A percentile compares a stretch with the other conserved stretches of the same genome.
Evolutionary conservation across 2,797 vertebrate genomes (phyloP).

Genomic region (Tadarida brasiliensis): DNA sequence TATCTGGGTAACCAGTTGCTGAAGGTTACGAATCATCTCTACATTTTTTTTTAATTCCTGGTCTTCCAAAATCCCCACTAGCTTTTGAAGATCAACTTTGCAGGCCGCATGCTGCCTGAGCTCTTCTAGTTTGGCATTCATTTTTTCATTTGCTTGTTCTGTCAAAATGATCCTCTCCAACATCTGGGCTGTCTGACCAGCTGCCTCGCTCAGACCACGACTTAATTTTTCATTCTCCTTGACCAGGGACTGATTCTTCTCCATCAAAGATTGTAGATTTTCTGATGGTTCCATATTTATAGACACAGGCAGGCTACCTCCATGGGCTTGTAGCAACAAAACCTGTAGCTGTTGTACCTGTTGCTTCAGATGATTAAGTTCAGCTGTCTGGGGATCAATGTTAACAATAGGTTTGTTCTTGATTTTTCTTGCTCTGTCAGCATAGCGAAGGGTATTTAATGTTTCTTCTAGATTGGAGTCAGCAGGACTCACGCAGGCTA

Average conservation of each 20-base stretch:
- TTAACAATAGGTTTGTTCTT: conserved; percentile 98
- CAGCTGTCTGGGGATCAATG: conserved; percentile 93
- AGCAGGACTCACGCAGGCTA: conserved; percentile 97
- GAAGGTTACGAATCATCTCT: conserved; percentile 92
- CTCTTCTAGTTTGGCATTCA: conserved; percentile 92
- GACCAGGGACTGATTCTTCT: conserved; percentile 91
- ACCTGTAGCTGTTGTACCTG: conserved; percentile 98
- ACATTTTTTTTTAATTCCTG: conserved; percentile 94
- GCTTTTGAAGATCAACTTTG: conserved; percentile 93
- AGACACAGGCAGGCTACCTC: conserved; percentile 92
- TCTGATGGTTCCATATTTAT: conserved; percentile 90
- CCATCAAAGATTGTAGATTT: conserved; percentile 92
- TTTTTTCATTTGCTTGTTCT: conserved; percentile 95
- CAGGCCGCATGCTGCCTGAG: conserved; percentile 93
- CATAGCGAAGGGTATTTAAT: conserved; percentile 96
- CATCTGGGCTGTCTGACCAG: conserved; percentile 94
- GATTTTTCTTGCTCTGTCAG: conserved; percentile 97
- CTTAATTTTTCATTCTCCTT: conserved; percentile 95
- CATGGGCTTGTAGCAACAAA: conserved; percentile 95
- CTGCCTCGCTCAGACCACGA: conserved; percentile 93
- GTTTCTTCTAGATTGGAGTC: conserved; percentile 99
- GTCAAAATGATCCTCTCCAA: conserved; percentile 95
- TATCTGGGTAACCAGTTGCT: conserved; percentile 92
- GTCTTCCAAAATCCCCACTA: conserved; percentile 92
- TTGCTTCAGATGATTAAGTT: conserved; percentile 92